Conservation (phyloP, 2,113 vertebrate genomes). For the Pteruthius melanotis region DNA sequence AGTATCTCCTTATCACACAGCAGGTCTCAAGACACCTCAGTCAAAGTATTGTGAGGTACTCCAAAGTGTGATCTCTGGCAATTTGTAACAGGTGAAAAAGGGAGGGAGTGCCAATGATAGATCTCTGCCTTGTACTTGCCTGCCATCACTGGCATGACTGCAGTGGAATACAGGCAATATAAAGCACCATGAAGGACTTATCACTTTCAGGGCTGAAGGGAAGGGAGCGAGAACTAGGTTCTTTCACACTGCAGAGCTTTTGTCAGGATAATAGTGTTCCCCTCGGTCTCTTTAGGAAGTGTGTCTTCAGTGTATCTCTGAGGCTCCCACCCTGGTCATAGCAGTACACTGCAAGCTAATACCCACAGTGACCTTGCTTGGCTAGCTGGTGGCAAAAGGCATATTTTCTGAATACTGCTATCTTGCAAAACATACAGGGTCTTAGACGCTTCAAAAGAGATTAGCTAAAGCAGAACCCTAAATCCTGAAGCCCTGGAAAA, state of each 20-base stretch:
- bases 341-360: neutral
- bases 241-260: neutral
- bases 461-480: conserved; percentile 48
- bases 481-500: conserved; percentile 25
- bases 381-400: neutral
- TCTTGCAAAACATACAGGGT: conserved; percentile 45
- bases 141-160: neutral
- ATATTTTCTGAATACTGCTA: conserved; percentile 7
- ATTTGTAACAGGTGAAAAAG: neutral
- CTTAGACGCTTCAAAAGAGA: conserved; percentile 55
- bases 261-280: neutral
- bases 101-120: neutral
- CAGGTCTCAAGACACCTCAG: neutral
- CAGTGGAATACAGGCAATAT: neutral
- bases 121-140: neutral
- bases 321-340: neutral
- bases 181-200: neutral
- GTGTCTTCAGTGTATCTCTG: neutral
- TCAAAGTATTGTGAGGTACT: neutral
- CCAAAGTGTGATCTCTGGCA: neutral
- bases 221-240: neutral
- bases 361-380: neutral
- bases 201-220: neutral
- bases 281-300: neutral
- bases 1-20: neutral